Base-by-base conservation (phyloP, 2,113 vertebrate species). In the Salvelinus namaycush region DNA sequence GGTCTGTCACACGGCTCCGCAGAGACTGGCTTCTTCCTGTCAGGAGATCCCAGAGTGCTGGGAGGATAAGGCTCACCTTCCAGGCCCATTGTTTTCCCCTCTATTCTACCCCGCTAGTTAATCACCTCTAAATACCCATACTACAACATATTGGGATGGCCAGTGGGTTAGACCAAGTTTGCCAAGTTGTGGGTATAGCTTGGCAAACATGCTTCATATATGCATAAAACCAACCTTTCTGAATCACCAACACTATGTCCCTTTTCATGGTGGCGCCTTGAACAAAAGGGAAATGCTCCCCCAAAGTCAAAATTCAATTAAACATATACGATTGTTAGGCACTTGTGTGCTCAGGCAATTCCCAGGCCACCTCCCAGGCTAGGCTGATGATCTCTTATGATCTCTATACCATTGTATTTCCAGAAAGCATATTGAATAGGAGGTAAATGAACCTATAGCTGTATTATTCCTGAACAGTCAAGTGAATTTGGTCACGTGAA, bases 1-100 rank as follows among this genome's bases (percentile, higher is more conserved):
- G 64, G 70, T 39, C 57, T 81, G 79, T 83, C 81, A 79, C 81
- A 80, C 66, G 29, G 72, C 59, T 80, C 72, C 78, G 39, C 12
- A 65, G 82, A 79, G 79, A 76, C 51, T 74, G 70, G 39, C 71
- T 48, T 68, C 68, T 75, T 87, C 65, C 74, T 82, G 71, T 70
- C 67, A 67, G 59, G 34, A 84, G 59, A 31, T 16, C 29, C 14
- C 29, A 68, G 31, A 68, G 6, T 20, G 67, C 67, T 14, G 20
- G 16, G 3, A 68, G 31, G 74, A 74, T 48, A 67, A 18, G 66
- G 73, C 49, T 82, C 44, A 66, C 26, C 34, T 29, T 73, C 59
- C 59, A 77, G 26, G 27, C 44, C 68, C 54, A 75, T 83, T 77
- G 57, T 79, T 76, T 59, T 71, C 69, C 34, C 49, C 18, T 20